A percentile compares a stretch with the other conserved stretches of the same genome.
phyloP scores from a whole-genome alignment of 1,140 invertebrate species.

The Campoletis sonorensis region DNA sequence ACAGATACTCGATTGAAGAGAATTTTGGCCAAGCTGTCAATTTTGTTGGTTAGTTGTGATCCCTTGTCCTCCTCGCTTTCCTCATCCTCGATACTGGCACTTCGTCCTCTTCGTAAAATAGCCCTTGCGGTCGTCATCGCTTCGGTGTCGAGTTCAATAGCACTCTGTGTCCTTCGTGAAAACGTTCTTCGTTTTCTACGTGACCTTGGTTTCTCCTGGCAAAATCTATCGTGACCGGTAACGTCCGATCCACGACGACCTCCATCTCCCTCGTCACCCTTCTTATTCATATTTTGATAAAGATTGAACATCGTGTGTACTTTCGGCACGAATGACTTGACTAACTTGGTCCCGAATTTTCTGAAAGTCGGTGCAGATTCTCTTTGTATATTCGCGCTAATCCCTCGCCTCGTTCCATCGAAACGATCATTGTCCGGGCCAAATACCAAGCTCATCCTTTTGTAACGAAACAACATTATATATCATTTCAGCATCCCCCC shows the following conservation, averaged over 20 bases:
- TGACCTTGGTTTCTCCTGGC: slow-evolving; percentile 80
- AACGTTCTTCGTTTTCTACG: slow-evolving; percentile 77
- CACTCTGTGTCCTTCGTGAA: slow-evolving; percentile 83
- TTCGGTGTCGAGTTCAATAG: slow-evolving; percentile 83
- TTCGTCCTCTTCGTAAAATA: slow-evolving; percentile 67
- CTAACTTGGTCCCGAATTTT: slow-evolving; percentile 44
- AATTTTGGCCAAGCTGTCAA: slow-evolving; percentile 73
- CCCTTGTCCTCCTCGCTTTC: slow-evolving; percentile 68
- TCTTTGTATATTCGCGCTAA: slow-evolving; percentile 38
- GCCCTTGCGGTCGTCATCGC: slow-evolving; percentile 80
- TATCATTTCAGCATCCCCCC: neutral
- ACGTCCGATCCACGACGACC: slow-evolving; percentile 80
- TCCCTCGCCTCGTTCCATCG: slow-evolving; percentile 34
- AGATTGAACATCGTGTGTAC: slow-evolving; percentile 82
- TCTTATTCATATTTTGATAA: slow-evolving; percentile 84
- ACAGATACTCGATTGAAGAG: slow-evolving; percentile 71
- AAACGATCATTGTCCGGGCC: slow-evolving; percentile 36
- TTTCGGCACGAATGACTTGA: slow-evolving; percentile 56
- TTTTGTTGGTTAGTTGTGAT: slow-evolving; percentile 71
- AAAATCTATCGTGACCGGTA: slow-evolving; percentile 86
- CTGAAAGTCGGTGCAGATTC: slow-evolving; percentile 42
- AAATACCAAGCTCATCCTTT: slow-evolving; percentile 43
- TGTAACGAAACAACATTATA: slow-evolving; percentile 18
- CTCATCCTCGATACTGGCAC: slow-evolving; percentile 71
- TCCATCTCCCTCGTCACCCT: slow-evolving; percentile 79